Evolutionary conservation across 2,888 invertebrate genomes (phyloP).

Genomic region (Clostera curtula): DNA sequence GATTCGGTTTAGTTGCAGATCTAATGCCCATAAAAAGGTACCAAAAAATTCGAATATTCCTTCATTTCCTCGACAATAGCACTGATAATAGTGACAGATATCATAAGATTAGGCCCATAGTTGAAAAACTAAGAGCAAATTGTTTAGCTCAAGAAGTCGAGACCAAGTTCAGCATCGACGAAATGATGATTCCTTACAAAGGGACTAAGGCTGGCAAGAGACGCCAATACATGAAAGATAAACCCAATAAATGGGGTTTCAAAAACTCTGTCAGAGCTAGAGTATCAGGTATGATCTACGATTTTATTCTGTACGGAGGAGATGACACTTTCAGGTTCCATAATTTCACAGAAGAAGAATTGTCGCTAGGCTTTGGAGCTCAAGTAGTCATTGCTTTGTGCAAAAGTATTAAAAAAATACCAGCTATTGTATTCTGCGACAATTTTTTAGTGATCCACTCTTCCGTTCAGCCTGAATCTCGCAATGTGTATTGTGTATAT

Average conservation of each 20-base stretch:
- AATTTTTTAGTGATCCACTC: too few species aligned
- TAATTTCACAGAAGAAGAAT: conserved; percentile 8
- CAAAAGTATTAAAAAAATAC: conserved; percentile 12
- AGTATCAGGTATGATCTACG: conserved; percentile 29
- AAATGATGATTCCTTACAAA: conserved; percentile 10
- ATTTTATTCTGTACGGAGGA: conserved; percentile 21
- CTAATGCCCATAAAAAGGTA: conserved; percentile 26
- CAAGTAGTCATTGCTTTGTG: conserved; percentile 14
- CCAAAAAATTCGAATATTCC: conserved; percentile 18
- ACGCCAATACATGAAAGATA: conserved; percentile 32
- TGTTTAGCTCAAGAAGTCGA: conserved; percentile 7
- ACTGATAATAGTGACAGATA: conserved; percentile 10
- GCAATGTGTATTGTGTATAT: too few species aligned
- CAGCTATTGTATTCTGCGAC: too few species aligned
- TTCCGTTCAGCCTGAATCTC: too few species aligned
- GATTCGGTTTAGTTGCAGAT: conserved; percentile 18
- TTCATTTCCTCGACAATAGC: conserved; percentile 28
- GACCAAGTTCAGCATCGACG: conserved; percentile 5
- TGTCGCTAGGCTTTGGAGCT: conserved; percentile 13
- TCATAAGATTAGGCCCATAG: conserved; percentile 9
- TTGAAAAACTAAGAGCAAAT: conserved; percentile 1
- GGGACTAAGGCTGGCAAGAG: conserved; percentile 26
- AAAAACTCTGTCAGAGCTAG: conserved; percentile 28
- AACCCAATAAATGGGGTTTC: conserved; percentile 34
- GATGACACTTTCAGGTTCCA: conserved; percentile 7